These are phyloP conservation scores for Meriones psammophilus DNA, from an alignment of 2,797 vertebrate species.

Conservation along the genomic window DNA sequence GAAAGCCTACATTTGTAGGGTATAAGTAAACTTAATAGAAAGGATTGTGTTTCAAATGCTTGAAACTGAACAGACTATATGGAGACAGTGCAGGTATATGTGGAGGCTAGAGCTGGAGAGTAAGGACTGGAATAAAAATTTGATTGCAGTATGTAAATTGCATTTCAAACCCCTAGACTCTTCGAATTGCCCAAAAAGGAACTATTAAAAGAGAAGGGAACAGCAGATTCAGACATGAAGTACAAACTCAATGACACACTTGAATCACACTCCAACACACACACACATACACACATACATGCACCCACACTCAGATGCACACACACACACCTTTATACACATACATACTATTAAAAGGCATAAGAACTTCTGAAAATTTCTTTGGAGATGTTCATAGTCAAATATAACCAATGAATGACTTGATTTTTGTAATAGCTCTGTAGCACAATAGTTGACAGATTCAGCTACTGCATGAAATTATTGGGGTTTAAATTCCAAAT, in stretches of 20 bases:
- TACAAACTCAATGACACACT: background rate
- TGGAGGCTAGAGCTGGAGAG: background rate
- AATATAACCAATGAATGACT: background rate
- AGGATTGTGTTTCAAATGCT: conserved; percentile 13
- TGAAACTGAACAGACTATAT: background rate
- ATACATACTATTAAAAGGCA: background rate
- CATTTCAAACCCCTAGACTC: conserved; percentile 23
- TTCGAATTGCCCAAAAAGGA: background rate
- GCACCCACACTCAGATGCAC: background rate
- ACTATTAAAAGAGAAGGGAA: background rate
- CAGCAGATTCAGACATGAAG: conserved; percentile 2
- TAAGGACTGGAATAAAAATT: background rate
- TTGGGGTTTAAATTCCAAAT: conserved; percentile 39
- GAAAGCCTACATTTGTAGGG: background rate
- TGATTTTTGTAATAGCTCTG: background rate
- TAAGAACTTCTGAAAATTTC: background rate
- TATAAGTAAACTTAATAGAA: background rate
- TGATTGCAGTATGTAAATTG: background rate
- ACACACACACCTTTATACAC: background rate
- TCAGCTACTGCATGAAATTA: background rate
- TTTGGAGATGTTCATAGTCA: conserved; percentile 8
- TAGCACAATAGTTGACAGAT: background rate
- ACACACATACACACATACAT: background rate
- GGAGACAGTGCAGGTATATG: background rate
- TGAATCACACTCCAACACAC: background rate